These are phyloP conservation scores for Drosophila niveifrons DNA, from an alignment of 2,888 invertebrate species.

Conservation along the genomic window DNA sequence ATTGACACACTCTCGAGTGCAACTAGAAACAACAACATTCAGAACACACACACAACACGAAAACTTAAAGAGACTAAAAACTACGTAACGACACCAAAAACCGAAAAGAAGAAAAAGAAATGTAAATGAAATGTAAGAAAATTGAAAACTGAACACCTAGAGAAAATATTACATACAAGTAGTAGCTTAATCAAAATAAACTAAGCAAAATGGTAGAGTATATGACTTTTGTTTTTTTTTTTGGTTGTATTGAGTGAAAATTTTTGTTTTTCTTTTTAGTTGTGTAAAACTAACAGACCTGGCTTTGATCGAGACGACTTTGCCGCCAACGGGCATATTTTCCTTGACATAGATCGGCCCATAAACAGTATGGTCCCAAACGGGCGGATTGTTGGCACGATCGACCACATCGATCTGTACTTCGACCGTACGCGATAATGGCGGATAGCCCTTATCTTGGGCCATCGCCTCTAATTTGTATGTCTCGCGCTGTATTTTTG, in stretches of 20 bases:
- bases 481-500: constrained; percentile 92
- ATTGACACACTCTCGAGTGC: constrained; percentile 11
- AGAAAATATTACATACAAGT: constrained; percentile 21
- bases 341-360: constrained; percentile 99
- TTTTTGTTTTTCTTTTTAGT: constrained; percentile 25
- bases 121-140: constrained; percentile 1
- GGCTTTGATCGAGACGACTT: constrained; percentile 99
- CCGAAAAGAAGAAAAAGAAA: constrained; percentile 10
- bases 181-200: constrained; percentile 40
- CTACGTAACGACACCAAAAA: constrained; percentile 54
- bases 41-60: constrained; percentile 36
- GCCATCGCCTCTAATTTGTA: constrained; percentile 99
- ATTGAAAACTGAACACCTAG: constrained; percentile 43
- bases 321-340: constrained; percentile 98
- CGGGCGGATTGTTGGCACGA: constrained; percentile 98
- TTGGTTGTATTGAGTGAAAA: constrained; percentile 5
- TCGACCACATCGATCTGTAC: constrained; percentile 99
- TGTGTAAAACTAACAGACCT: constrained; percentile 91
- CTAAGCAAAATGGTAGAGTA: constrained; percentile 64
- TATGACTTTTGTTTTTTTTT: constrained; percentile 22
- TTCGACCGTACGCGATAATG: constrained; percentile 97
- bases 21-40: constrained; percentile 52
- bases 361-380: constrained; percentile 98
- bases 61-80: constrained; percentile 9
- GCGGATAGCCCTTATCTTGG: constrained; percentile 98